Evolutionary conservation across 1,140 invertebrate genomes (phyloP), one percentile per base, ranked within the genome.

Genomic region (Hyphantria cunea): DNA sequence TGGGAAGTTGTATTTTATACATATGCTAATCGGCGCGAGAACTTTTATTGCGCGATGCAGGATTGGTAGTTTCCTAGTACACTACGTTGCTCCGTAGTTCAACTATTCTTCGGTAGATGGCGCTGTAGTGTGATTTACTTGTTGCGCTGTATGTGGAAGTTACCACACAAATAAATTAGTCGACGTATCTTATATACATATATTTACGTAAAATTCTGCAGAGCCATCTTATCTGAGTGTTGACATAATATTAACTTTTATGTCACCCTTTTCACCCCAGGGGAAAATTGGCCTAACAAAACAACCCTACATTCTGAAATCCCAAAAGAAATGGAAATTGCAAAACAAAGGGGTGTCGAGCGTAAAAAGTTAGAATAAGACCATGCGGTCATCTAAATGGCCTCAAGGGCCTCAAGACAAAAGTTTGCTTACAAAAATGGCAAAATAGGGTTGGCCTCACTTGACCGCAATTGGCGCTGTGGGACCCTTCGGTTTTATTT

Each of bases 341-440:
- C 44, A 34, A 37, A 58, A 48, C 55, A 58, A 58, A 49, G 34
- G 33, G 53, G 31, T 44, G 44, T 58, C 14, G 42, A n/a, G 48
- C 55, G 45, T 58, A 58, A 58, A 58, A 58, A 13, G 32, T 7
- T n/a, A 47, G 33, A 56, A 31, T 58, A 58, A 58, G 12, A 25
- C 12, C 37, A 3, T 39, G 3, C 37, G 37, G 42, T 10, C 13
- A 33, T 10, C 9, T 32, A 25, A 44, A 33, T 15, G 41, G 51
- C 17, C 52, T 39, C 39, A 31, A 15, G 44, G 52, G 11, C 53
- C 11, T 13, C 9, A 12, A 10, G 13, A 58, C 55, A 55, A 64
- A 55, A 64, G 61, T 64, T 64, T 55, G 31, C 61, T 11, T 52
- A 64, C 55, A 64, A 64, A 63, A 64, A 39, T 55, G 14, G 52